Evolutionary conservation across 1,140 invertebrate species (phyloP).

Genomic region (Centruroides vittatus): DNA sequence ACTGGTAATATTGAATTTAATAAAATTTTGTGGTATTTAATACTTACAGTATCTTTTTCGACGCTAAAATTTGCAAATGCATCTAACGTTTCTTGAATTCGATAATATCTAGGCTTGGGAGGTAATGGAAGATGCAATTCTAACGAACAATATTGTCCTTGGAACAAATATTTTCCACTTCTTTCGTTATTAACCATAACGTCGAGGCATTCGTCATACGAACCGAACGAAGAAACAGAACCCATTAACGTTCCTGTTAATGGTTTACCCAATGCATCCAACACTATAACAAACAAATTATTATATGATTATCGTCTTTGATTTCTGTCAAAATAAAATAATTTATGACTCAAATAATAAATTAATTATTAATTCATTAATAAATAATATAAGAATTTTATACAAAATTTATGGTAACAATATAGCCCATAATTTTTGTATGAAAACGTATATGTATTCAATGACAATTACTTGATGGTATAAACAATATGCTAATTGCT

Average conservation of each 20-base stretch:
- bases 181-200: neutral
- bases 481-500: too few species aligned
- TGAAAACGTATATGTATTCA: too few species aligned
- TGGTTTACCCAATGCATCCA: constrained; percentile 5
- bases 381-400: too few species aligned
- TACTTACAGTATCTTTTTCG: neutral
- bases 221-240: constrained; percentile 10
- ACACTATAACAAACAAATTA: neutral
- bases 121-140: neutral
- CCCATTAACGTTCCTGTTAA: constrained; percentile 8
- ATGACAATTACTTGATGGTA: too few species aligned
- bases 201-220: constrained; percentile 15
- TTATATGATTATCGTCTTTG: too few species aligned
- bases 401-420: too few species aligned
- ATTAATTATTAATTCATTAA: too few species aligned
- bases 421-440: too few species aligned
- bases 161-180: neutral
- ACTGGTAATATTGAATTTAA: neutral
- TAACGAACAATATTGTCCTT: constrained; percentile 7
- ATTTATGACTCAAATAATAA: too few species aligned
- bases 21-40: neutral
- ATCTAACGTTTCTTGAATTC: neutral
- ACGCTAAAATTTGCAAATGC: constrained; percentile 10
- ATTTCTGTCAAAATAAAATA: too few species aligned
- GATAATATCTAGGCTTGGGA: neutral